Evolutionary conservation across 1,140 invertebrate species (phyloP), one percentile per base, ranked within the genome.

Genomic region (Anoplophora glabripennis): DNA sequence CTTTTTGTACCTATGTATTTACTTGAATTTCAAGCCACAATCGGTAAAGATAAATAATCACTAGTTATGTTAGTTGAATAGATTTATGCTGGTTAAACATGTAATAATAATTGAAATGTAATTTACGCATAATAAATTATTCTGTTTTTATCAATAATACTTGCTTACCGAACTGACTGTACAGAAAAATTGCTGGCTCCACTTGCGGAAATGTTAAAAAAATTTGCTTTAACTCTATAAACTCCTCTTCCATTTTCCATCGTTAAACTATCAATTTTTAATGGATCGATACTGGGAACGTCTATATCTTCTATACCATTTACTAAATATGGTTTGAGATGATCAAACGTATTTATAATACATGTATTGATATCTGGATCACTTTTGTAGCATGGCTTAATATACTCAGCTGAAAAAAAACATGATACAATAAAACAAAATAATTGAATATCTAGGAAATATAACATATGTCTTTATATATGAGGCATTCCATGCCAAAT

Each of bases 181-280:
- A 89, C 77, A 3, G 83, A 83, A 66, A 87, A 89, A 70, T 91
- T 89, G 65, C 86, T 86, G 1, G 86, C 83, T 12, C 88, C 88
- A 14, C 81, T 75, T 0, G 86, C 84, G 0, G 86, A 87, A 59
- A 89, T 86, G 61, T 90, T 88, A 15, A 75, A 81, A 70, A 89
- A 90, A 0, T 83, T 69, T 0, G 87, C 87, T 8, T 83, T 81
- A 4, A 91, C 81, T 36, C 85, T 78, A 0, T 90, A 86, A 0
- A 86, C 83, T 0, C 88, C 88, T 33, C 87, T 83, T 0, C 85
- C 83, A 69, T 90, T 90, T 71, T 88, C 86, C 81, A 91, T 89
- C 33, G 83, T 78, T 53, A 91, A 76, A 53, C 81, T 78, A 10
- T 85, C 83, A 37, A 91, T 87, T 4, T 77, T 73, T 55, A 90